These are phyloP conservation scores for Notiomystis cincta DNA, from an alignment of 2,113 vertebrate genomes.

Conservation along the genomic window DNA sequence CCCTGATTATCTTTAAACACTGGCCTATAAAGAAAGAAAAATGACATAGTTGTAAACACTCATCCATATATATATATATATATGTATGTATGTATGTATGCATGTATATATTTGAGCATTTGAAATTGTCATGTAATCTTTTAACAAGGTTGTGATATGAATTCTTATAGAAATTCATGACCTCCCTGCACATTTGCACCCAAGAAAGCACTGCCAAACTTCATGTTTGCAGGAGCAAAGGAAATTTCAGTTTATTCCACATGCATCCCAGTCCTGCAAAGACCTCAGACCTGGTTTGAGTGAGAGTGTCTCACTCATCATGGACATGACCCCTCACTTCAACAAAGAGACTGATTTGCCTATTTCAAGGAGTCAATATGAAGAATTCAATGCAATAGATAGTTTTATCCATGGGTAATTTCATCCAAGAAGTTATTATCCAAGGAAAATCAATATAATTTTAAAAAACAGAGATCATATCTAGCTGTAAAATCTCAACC, in stretches of 20 bases:
- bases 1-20: constrained; percentile 97
- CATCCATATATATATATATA: not conserved
- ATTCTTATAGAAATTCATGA: not conserved
- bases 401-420: not conserved
- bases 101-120: not conserved
- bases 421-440: not conserved
- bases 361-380: not conserved
- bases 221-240: not conserved
- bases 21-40: constrained; percentile 74
- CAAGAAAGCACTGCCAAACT: not conserved
- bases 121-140: not conserved
- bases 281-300: not conserved
- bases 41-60: not conserved
- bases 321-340: not conserved
- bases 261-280: not conserved
- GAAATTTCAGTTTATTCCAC: not conserved
- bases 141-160: not conserved
- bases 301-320: not conserved
- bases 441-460: not conserved
- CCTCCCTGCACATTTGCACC: not conserved
- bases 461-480: not conserved
- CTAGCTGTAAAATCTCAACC: not conserved
- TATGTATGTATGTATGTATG: no score
- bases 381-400: not conserved
- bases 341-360: not conserved